These are phyloP conservation scores for Anolis carolinensis DNA, from an alignment of 2,113 vertebrate species.

Conservation along the genomic window DNA sequence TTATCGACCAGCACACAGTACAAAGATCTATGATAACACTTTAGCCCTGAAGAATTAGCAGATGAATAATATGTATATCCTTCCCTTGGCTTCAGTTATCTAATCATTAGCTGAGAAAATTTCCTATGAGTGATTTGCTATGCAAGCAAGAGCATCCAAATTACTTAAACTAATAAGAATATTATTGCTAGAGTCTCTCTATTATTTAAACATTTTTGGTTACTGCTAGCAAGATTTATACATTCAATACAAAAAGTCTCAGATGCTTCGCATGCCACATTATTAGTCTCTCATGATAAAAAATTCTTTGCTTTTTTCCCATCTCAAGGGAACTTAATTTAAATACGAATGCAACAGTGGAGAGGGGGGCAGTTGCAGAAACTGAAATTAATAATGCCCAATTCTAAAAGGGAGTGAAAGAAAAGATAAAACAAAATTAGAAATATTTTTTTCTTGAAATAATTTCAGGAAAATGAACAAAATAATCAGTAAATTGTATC, in stretches of 20 bases:
- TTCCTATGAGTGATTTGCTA: slow-evolving; percentile 46
- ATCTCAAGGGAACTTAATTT: slow-evolving; percentile 76
- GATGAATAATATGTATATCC: slow-evolving; percentile 43
- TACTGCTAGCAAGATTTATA: slow-evolving; percentile 64
- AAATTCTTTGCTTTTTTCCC: slow-evolving; percentile 72
- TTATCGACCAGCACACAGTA: slow-evolving; percentile 17
- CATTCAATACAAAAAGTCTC: slow-evolving; percentile 68
- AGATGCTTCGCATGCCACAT: slow-evolving; percentile 66
- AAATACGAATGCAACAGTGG: slow-evolving; percentile 73
- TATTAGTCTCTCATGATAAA: slow-evolving; percentile 78
- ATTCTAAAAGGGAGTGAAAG: slow-evolving; percentile 23
- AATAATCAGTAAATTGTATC: slow-evolving; percentile 40
- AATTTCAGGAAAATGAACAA: background rate
- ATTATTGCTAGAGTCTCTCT: slow-evolving; percentile 54
- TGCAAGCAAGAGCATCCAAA: slow-evolving; percentile 44
- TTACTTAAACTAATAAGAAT: slow-evolving; percentile 55
- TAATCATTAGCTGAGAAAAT: slow-evolving; percentile 45
- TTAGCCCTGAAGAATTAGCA: slow-evolving; percentile 25
- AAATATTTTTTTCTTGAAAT: background rate
- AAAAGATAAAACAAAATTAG: background rate
- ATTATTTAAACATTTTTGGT: slow-evolving; percentile 63
- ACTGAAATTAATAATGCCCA: slow-evolving; percentile 61
- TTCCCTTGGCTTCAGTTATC: slow-evolving; percentile 34
- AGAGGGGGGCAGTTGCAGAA: slow-evolving; percentile 60
- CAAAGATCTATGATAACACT: slow-evolving; percentile 26